Evolutionary conservation across 2,113 vertebrate genomes (phyloP).

Genomic region (Ctenodactylus gundi): DNA sequence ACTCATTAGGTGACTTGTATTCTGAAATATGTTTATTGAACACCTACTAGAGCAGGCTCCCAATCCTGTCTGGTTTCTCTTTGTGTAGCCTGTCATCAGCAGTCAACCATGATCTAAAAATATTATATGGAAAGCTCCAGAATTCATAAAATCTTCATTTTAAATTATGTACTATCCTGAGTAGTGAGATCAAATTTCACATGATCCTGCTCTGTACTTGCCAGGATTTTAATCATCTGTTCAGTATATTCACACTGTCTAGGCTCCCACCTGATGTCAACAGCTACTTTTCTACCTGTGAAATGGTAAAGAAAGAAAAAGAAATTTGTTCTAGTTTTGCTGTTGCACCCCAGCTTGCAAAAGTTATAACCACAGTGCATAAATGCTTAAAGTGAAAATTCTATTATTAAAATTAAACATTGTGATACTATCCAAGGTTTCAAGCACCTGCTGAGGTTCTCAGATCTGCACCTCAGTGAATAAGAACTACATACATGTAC

Average conservation of each 20-base stretch:
- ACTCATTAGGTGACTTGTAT: background rate
- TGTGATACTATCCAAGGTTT: background rate
- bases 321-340: background rate
- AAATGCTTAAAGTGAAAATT: background rate
- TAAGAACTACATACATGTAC: background rate
- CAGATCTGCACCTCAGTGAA: background rate
- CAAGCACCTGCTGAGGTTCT: background rate
- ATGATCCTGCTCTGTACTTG: background rate
- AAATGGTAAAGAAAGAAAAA: background rate
- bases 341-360: background rate
- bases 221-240: background rate
- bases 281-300: background rate
- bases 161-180: background rate
- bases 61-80: background rate
- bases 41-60: background rate
- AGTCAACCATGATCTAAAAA: background rate
- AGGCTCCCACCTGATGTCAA: background rate
- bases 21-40: background rate
- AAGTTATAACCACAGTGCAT: background rate
- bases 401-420: background rate
- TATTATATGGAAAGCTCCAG: background rate
- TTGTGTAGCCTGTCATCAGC: background rate
- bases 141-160: background rate
- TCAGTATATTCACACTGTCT: background rate
- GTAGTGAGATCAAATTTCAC: background rate